Base-by-base conservation (phyloP, 2,113 vertebrate genomes). In the Cololabis saira region DNA sequence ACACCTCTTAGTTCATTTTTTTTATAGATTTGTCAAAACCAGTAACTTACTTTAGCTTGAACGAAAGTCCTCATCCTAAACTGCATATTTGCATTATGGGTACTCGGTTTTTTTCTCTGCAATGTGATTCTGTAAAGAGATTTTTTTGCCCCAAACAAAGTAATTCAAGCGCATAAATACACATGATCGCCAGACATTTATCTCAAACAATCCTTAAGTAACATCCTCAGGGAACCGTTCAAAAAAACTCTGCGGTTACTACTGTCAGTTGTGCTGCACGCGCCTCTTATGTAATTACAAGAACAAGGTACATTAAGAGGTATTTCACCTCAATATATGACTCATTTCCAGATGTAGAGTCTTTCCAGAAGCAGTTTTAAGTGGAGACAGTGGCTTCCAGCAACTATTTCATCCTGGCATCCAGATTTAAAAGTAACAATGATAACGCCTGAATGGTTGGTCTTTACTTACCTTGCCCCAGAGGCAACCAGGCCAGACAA, bases 381-480 rank as follows among this genome's bases (percentile, higher is more conserved):
- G 10, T 37, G 6, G 33, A 37, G 33, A 37, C 10, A 37, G 33
- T 37, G 33, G 33, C 6, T 1, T 37, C 33, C 33, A 37, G 33
- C 10, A 37, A 37, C 10, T 37, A 11, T 37, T 4, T 37, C 33
- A 37, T 37, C 1, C 33, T 4, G 33, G 33, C 33, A 37, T 37
- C 24, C 33, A 37, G 33, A 12, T 44, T 44, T 11, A 44, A 44
- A 44, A 16, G 15, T 45, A 43, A 44, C 24, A 53, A 55, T 30
- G 9, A 15, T 16, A 40, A 40, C 14, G 30, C 10, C 19, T 14
- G 2, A 51, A n/a, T 74, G 10, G 53, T 56, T 4, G 80, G 41
- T 15, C 8, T 60, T 72, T 18, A 85, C 92, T 66, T 90, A 94
- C 93, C 92, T 93, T 92, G 92, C 67, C 85, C 85, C 74, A 87